phyloP scores from a whole-genome alignment of 2,113 vertebrate genomes.

The Puffinus mauretanicus region DNA sequence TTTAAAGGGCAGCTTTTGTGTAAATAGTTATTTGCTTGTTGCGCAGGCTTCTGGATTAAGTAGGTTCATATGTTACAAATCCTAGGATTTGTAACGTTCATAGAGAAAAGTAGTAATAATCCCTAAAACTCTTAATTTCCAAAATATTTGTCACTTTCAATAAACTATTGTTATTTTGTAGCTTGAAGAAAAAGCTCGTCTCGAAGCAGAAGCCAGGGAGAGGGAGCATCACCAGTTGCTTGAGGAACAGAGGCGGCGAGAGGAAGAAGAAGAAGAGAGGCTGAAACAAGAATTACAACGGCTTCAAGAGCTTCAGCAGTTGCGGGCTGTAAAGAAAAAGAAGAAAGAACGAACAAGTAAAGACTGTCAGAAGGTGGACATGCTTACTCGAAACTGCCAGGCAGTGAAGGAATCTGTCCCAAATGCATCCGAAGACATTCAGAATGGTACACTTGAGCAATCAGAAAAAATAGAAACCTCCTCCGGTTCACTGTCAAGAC shows the following conservation, averaged over 20 bases:
- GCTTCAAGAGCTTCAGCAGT: slow-evolving; percentile 88
- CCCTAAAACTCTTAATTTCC: background rate
- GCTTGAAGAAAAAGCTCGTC: slow-evolving; percentile 93
- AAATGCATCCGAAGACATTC: slow-evolving; percentile 76
- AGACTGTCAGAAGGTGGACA: slow-evolving; percentile 76
- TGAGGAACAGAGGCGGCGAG: slow-evolving; percentile 77
- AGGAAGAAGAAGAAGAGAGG: slow-evolving; percentile 81
- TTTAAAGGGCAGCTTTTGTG: background rate
- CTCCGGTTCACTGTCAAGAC: slow-evolving; percentile 66
- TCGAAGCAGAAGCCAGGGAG: slow-evolving; percentile 88
- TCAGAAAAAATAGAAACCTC: slow-evolving; percentile 78
- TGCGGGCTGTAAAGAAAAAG: slow-evolving; percentile 90
- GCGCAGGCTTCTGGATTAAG: background rate
- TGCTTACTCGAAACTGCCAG: slow-evolving; percentile 75
- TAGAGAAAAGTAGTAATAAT: background rate
- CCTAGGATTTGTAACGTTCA: background rate
- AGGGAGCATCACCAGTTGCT: slow-evolving; percentile 82
- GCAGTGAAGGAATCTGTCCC: slow-evolving; percentile 78
- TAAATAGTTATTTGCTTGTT: background rate
- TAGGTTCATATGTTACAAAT: background rate
- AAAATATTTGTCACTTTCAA: background rate
- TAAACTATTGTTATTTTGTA: slow-evolving; percentile 26
- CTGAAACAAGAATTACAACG: slow-evolving; percentile 86
- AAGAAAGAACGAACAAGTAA: slow-evolving; percentile 85
- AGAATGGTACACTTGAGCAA: slow-evolving; percentile 84